Evolutionary conservation across 2,797 vertebrate species (phyloP).

Genomic region (Oreochromis grahami): DNA sequence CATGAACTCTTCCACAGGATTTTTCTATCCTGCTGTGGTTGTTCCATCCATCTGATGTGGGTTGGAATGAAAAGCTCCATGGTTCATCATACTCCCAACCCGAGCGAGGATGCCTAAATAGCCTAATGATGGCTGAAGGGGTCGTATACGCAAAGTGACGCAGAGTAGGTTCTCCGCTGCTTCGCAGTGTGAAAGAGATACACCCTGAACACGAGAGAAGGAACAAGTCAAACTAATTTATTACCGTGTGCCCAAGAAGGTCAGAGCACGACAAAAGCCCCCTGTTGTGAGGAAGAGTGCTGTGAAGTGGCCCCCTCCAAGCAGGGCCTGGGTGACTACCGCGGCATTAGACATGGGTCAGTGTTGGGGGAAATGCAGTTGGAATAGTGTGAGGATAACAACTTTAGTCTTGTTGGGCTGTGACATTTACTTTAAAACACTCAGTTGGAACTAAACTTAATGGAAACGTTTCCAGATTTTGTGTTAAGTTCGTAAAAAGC

Average conservation of each 20-base stretch:
- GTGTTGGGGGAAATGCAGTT: conserved; percentile 22
- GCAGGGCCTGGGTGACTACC: conserved; percentile 34
- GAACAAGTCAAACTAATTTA: conserved; percentile 76
- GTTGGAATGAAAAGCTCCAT: conserved; percentile 24
- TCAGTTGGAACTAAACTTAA: not conserved
- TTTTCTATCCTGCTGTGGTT: conserved; percentile 35
- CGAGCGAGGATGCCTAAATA: conserved; percentile 45
- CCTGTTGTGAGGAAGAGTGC: conserved; percentile 72
- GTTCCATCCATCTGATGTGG: conserved; percentile 40
- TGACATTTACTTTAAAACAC: conserved; percentile 8
- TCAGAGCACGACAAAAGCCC: conserved; percentile 72
- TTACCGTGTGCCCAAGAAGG: conserved; percentile 61
- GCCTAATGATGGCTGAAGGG: conserved; percentile 29
- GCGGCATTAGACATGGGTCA: conserved; percentile 71
- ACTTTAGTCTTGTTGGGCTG: conserved; percentile 24
- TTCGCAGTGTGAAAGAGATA: conserved; percentile 32
- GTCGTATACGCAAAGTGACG: conserved; percentile 7
- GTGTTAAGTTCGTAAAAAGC: not conserved
- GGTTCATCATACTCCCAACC: conserved; percentile 42
- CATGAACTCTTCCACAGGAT: not conserved
- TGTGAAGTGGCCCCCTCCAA: conserved; percentile 42
- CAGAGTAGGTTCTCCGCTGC: not conserved
- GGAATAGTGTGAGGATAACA: conserved; percentile 38
- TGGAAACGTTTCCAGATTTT: conserved; percentile 34
- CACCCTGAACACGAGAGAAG: conserved; percentile 58